Conservation (phyloP, 2,888 invertebrate species). For the Ichneumoninae sp. region DNA sequence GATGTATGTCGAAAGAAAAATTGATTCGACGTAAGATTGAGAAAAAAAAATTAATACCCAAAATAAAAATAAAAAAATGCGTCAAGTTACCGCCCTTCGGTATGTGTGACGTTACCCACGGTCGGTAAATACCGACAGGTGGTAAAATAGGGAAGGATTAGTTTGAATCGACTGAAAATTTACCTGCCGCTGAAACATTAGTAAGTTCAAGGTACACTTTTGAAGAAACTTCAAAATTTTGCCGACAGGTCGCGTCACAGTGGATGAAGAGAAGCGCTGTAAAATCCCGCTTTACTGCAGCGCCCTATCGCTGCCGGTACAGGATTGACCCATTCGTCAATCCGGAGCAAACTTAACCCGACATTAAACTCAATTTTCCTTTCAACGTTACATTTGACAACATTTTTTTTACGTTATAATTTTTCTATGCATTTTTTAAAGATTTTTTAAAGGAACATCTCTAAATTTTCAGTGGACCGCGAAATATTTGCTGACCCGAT, state of each 20-base stretch:
- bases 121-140: neutral
- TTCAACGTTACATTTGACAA: too few relatives aligned
- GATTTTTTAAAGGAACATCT: too few relatives aligned
- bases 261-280: neutral
- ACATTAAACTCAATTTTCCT: too few relatives aligned
- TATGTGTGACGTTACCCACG: neutral
- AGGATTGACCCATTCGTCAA: neutral
- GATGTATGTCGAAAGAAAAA: neutral
- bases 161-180: neutral
- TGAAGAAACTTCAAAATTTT: neutral
- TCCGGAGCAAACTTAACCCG: too few relatives aligned
- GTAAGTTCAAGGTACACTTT: neutral
- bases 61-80: neutral
- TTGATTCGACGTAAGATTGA: neutral
- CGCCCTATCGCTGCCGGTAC: neutral
- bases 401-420: too few relatives aligned
- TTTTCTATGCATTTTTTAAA: too few relatives aligned
- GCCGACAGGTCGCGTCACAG: conserved; percentile 2
- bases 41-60: neutral
- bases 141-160: neutral
- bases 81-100: neutral
- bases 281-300: neutral
- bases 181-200: neutral
- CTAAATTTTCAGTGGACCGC: too few relatives aligned
- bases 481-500: too few relatives aligned